Percentiles rank a stretch among this genome's conserved stretches.
Evolutionary conservation across 2,888 invertebrate genomes (phyloP).

Genomic region (Chloroclystis v-ata): DNA sequence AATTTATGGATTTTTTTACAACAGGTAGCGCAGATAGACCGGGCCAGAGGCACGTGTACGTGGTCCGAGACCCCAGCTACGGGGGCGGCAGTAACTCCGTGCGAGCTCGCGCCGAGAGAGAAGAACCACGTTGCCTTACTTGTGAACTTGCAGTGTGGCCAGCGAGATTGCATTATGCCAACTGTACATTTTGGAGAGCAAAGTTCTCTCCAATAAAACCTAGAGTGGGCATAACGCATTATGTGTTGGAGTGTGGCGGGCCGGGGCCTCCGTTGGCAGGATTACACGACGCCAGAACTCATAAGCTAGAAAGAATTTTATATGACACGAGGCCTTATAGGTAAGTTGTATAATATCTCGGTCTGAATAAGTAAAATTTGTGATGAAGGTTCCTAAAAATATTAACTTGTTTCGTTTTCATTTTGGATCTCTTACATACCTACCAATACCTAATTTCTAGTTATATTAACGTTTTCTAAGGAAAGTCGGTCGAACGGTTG

Average conservation of each 20-base stretch:
- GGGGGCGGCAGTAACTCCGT: slow-evolving; percentile 77
- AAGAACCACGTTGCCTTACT: slow-evolving; percentile 90
- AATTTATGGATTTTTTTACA: slow-evolving; percentile 5
- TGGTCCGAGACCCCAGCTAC: slow-evolving; percentile 86
- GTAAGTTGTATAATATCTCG: slow-evolving; percentile 37
- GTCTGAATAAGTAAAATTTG: neutral
- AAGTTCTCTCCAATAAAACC: slow-evolving; percentile 80
- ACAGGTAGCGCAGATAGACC: slow-evolving; percentile 90
- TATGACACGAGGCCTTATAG: slow-evolving; percentile 86
- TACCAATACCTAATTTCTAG: too few species aligned
- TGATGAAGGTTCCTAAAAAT: neutral
- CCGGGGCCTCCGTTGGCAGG: slow-evolving; percentile 92
- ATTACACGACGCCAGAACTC: slow-evolving; percentile 85
- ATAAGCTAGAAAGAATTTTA: slow-evolving; percentile 86
- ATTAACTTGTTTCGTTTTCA: too few species aligned
- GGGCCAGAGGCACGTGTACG: slow-evolving; percentile 92
- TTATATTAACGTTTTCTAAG: too few species aligned
- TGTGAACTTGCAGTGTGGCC: slow-evolving; percentile 91
- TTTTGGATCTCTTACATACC: too few species aligned
- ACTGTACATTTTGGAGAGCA: slow-evolving; percentile 92
- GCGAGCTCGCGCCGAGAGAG: slow-evolving; percentile 73
- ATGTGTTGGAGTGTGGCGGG: slow-evolving; percentile 94
- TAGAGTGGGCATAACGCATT: slow-evolving; percentile 74
- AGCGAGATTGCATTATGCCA: slow-evolving; percentile 87
- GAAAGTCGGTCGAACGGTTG: too few species aligned